These are phyloP conservation scores for Pluvialis apricaria DNA, from an alignment of 2,113 vertebrate species.

Conservation along the genomic window DNA sequence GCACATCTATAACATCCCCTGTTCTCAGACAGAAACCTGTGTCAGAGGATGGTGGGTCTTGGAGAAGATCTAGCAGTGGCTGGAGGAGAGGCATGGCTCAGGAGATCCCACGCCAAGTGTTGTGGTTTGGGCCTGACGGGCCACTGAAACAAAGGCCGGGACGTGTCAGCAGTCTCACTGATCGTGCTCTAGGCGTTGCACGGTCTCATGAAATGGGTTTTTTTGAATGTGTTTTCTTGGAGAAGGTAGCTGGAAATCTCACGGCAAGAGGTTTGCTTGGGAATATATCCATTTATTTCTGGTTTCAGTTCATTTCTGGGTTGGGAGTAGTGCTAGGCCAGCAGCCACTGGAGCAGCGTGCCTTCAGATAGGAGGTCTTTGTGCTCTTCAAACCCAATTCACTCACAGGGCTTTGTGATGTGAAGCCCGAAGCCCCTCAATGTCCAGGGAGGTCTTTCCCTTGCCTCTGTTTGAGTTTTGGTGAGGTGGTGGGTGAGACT, in stretches of 20 bases:
- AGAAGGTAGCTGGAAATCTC: not conserved
- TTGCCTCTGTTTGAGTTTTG: not conserved
- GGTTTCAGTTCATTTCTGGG: not conserved
- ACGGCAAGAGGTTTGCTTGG: not conserved
- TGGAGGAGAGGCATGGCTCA: not conserved
- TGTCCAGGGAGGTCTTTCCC: not conserved
- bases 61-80: not conserved
- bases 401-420: not conserved
- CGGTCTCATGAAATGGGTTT: not conserved
- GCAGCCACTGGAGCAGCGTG: rapidly evolving
- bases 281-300: not conserved
- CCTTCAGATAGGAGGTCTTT: not conserved
- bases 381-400: not conserved
- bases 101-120: not conserved
- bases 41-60: rapidly evolving
- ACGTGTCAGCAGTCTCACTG: not conserved
- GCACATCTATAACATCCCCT: not conserved
- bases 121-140: no score
- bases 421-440: not conserved
- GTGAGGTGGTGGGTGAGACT: not conserved
- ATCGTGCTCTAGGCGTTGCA: not conserved
- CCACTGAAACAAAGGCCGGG: not conserved
- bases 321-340: not conserved
- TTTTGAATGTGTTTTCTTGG: not conserved
- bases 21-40: not conserved